A percentile compares a stretch with the other conserved stretches of the same genome.
These are phyloP conservation scores for Piprites chloris DNA, from an alignment of 2,113 vertebrate species.

Conservation along the genomic window DNA sequence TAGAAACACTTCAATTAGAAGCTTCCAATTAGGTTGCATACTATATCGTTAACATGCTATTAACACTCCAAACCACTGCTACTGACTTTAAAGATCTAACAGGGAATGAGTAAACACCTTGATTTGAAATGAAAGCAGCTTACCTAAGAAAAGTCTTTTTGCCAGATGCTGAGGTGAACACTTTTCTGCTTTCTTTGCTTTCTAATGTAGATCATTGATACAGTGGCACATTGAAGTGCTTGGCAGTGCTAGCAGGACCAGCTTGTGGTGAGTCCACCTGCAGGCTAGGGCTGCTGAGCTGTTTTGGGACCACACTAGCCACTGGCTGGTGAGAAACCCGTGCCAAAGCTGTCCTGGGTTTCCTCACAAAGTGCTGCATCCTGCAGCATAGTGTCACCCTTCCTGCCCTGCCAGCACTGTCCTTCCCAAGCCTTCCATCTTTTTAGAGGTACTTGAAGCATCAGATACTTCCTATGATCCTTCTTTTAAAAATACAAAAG, in stretches of 20 bases:
- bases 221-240: neutral
- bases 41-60: constrained; percentile 19
- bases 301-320: neutral
- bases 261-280: neutral
- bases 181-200: neutral
- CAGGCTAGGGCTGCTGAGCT: neutral
- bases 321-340: neutral
- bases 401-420: neutral
- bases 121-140: neutral
- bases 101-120: neutral
- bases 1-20: constrained; percentile 50
- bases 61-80: constrained; percentile 26
- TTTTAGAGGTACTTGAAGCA: neutral
- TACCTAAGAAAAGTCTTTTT: neutral
- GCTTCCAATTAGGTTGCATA: constrained; percentile 33
- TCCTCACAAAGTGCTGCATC: neutral
- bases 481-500: neutral
- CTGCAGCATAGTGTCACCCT: neutral
- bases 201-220: neutral
- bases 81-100: neutral
- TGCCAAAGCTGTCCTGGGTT: neutral
- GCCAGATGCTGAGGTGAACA: fast-evolving
- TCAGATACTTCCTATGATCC: neutral
- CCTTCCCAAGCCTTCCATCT: neutral
- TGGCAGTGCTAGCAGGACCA: neutral